phyloP scores from a whole-genome alignment of 2,113 vertebrate species.

The Plecturocebus donacophilus region DNA sequence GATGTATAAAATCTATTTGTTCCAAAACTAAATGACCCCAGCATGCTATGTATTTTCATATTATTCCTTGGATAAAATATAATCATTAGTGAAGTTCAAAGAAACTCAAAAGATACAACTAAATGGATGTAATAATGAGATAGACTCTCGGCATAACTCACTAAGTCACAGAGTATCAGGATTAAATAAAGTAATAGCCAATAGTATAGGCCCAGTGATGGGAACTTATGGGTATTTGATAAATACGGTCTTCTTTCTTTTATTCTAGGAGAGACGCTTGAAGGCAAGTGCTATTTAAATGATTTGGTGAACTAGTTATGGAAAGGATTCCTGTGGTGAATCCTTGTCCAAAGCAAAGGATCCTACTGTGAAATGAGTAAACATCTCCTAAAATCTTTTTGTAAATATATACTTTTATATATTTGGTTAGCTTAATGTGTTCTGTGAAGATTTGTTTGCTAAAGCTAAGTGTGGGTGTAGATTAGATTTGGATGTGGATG shows the following conservation, averaged over 20 bases:
- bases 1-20: neutral
- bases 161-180: neutral
- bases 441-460: slow-evolving; percentile 49
- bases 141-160: neutral
- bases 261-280: neutral
- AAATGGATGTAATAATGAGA: neutral
- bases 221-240: neutral
- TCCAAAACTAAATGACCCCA: neutral
- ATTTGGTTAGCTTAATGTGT: slow-evolving; percentile 28
- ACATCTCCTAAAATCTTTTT: slow-evolving; percentile 60
- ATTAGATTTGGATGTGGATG: neutral
- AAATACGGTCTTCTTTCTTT: neutral
- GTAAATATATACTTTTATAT: slow-evolving; percentile 52
- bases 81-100: neutral
- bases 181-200: neutral
- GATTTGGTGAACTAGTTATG: slow-evolving; percentile 55
- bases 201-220: neutral
- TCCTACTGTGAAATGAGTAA: slow-evolving; percentile 64
- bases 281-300: slow-evolving; percentile 64
- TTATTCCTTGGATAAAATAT: neutral
- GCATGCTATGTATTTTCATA: neutral
- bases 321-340: slow-evolving; percentile 66
- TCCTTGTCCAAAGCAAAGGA: slow-evolving; percentile 62
- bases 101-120: slow-evolving; percentile 9
- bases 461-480: slow-evolving; percentile 34